Evolutionary conservation across 2,113 vertebrate species (phyloP), one percentile per base, ranked within the genome.

Genomic region (Callithrix jacchus): DNA sequence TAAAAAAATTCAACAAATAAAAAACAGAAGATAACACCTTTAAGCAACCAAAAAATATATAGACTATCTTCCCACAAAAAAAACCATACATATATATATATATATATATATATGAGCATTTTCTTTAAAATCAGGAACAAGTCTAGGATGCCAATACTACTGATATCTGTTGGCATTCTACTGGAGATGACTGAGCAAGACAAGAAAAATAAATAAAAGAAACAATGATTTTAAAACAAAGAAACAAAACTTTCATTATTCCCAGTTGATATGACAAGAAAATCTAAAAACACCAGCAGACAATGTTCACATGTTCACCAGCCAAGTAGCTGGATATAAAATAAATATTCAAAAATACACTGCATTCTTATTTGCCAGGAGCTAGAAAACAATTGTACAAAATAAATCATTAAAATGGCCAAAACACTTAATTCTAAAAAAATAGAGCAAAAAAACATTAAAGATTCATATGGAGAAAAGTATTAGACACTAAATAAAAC

Each of bases 311-410:
- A 54, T 45, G 89, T 73, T 83, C 45, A 82, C 68, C 35, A 95
- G 20, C 18, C 80, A 37, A 16, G 21, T 45, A 27, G 47, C 70
- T 87, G 16, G 52, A 89, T 73, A 89, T 40, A 76, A 77, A 58
- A 92, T 23, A 17, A 87, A 74, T 80, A 76, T 56, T 66, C 16
- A 91, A 56, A 91, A 77, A 47, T 76, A 91, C 13, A 12, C 0
- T 45, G 25, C n/a, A 81, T 71, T 92, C 79, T 84, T 91, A 89
- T 37, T 92, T 95, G 42, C n/a, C 35, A 93, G 83, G 12, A 91
- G 11, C 35, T 87, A 47, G 37, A 70, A 87, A 88, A 77, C 37
- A 23, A 71, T 21, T 66, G 56, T 49, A 64, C 9, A 23, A 66
- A 23, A 35, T 6, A 37, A n/a, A 89, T 30, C 5, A 83, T 91